Percentiles rank a stretch among this genome's conserved stretches.
These are phyloP conservation scores for Oscheius sp. DNA, from an alignment of 2,888 invertebrate genomes.

Conservation along the genomic window DNA sequence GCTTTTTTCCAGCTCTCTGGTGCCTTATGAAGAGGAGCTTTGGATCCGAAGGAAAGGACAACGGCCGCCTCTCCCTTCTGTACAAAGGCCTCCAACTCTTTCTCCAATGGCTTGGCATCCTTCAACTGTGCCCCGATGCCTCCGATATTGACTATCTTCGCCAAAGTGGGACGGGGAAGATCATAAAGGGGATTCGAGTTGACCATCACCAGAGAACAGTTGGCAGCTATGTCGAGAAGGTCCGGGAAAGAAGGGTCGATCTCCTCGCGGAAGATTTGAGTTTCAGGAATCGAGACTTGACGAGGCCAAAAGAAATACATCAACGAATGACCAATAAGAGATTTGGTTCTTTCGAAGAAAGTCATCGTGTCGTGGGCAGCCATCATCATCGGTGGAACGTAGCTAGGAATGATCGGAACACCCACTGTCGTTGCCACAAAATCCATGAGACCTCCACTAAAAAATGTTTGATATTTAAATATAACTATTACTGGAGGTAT, in stretches of 20 bases:
- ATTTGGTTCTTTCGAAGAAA: constrained; percentile 55
- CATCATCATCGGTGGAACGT: constrained; percentile 46
- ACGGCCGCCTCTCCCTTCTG: constrained; percentile 36
- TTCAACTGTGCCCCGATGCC: constrained; percentile 53
- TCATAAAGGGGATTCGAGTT: constrained; percentile 56
- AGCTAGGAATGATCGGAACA: constrained; percentile 56
- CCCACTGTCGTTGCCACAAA: constrained; percentile 52
- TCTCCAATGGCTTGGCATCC: constrained; percentile 41
- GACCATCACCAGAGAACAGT: constrained; percentile 42
- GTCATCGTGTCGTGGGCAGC: constrained; percentile 56
- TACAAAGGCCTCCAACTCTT: constrained; percentile 29
- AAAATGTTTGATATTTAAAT: neutral
- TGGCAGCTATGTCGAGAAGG: constrained; percentile 33
- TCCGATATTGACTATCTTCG: constrained; percentile 55
- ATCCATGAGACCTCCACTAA: constrained; percentile 54
- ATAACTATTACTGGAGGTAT: neutral
- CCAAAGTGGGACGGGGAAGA: constrained; percentile 51
- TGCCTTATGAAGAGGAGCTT: constrained; percentile 30
- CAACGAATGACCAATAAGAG: constrained; percentile 52
- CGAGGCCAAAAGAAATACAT: constrained; percentile 30
- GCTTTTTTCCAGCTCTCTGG: constrained; percentile 31
- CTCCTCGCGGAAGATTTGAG: constrained; percentile 41
- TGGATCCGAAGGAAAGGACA: constrained; percentile 47
- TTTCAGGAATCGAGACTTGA: constrained; percentile 35
- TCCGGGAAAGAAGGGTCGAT: constrained; percentile 47